Percentiles rank a stretch among this genome's conserved stretches.
These are phyloP conservation scores for Gnathonemus longibarbis DNA, from an alignment of 2,113 vertebrate species.

Conservation along the genomic window DNA sequence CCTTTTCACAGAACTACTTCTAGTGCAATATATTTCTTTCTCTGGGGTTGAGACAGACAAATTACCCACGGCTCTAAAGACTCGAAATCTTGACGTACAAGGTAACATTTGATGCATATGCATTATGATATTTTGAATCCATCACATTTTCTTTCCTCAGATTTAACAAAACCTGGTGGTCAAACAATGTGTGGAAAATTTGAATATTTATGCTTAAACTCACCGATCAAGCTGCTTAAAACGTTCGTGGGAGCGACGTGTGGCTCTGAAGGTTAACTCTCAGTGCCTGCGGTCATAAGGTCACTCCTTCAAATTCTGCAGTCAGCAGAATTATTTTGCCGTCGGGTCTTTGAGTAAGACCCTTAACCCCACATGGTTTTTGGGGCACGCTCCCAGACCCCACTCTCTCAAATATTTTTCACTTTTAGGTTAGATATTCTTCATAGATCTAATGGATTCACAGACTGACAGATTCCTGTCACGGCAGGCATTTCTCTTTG, in stretches of 20 bases:
- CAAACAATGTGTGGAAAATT: background rate
- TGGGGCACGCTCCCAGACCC: background rate
- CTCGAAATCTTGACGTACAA: background rate
- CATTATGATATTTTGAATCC: background rate
- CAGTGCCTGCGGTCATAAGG: background rate
- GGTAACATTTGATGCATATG: background rate
- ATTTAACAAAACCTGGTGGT: background rate
- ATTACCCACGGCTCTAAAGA: background rate
- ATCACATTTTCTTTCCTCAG: background rate
- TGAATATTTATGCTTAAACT: background rate
- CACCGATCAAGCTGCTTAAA: background rate
- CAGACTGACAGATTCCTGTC: background rate
- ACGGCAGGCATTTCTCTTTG: background rate
- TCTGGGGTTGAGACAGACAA: background rate
- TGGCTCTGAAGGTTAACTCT: background rate
- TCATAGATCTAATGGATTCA: background rate
- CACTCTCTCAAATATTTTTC: background rate
- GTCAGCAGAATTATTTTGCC: background rate
- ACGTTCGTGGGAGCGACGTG: background rate
- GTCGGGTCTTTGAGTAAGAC: background rate
- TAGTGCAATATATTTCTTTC: background rate
- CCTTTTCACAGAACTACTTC: background rate
- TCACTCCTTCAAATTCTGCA: background rate
- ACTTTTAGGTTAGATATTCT: background rate
- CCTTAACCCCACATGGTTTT: background rate